Evolutionary conservation across 53 echinoderm and acorn worm genomes (phyloP), one percentile per base, ranked within the genome.

Genomic region (Temnopleurus reevesii): DNA sequence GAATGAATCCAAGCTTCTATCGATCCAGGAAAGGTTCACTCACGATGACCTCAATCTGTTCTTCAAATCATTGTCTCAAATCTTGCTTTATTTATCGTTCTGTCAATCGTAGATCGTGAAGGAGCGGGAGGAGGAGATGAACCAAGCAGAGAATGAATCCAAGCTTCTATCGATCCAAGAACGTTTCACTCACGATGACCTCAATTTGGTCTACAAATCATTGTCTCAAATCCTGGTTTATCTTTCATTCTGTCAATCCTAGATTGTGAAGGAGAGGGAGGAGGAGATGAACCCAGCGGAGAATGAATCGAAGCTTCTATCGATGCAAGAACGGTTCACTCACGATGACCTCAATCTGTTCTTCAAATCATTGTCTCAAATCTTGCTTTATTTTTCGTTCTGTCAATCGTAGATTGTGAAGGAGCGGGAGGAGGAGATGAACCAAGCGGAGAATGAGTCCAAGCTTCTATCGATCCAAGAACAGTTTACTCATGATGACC

Each of bases 221-320:
- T n/a, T n/a, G n/a, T n/a, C 83, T 38, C 90, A 77, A 86, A 12
- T 49, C 0, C 15, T 49, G 15, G 9, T 49, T 15, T 49, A 8
- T 59, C 49, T 77, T 13, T 47, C 79, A 10, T 77, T 79, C 49
- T 2, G 38, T 47, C 29, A 57, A 76, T 85, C 76, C 12, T 89
- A 97, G 98, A 97, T 97, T 94, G 95, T 97, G 54, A 97, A 95
- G 63, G 98, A 97, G 29, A 76, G 94, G 18, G 92, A 97, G 59
- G 94, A 95, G 35, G 98, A 97, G 91, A 92, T 95, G 29, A 77
- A 81, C 19, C 83, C 89, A 63, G 91, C 93, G 4, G 94, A 94
- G 91, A 97, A 97, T 77, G 95, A 97, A 81, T 90, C 91, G 23
- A 89, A 90, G 43, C 93, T 97, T 4, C 92, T 93, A 18, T 95